Percentiles rank a stretch among this genome's conserved stretches.
phyloP scores from a whole-genome alignment of 2,888 invertebrate genomes.

The Athalia rosae region DNA sequence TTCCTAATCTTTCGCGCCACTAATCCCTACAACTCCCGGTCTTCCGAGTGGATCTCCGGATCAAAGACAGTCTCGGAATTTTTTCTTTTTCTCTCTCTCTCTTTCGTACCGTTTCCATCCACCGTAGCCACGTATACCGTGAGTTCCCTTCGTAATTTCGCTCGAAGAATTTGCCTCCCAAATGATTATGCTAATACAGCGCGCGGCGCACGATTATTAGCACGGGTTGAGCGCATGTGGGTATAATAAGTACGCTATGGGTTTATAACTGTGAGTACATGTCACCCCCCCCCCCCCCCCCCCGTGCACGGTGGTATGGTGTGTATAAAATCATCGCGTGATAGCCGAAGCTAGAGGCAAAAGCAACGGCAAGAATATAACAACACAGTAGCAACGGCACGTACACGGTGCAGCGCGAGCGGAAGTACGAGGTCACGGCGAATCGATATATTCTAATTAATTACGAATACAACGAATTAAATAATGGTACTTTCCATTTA shows the following conservation, averaged over 20 bases:
- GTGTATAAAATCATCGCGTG: conserved; percentile 45
- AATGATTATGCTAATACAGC: conserved; percentile 46
- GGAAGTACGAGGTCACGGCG: conserved; percentile 46
- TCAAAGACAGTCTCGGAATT: conserved; percentile 11
- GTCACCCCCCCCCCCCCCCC: no score
- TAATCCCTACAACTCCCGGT: no score
- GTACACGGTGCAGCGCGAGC: background rate
- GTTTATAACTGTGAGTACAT: background rate
- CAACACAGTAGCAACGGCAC: no score
- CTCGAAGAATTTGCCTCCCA: conserved; percentile 39
- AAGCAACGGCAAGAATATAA: background rate
- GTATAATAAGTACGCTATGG: no score
- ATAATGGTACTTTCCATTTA: conserved; percentile 16
- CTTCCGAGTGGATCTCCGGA: background rate
- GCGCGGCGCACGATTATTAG: conserved; percentile 38
- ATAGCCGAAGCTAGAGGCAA: background rate
- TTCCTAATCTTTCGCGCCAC: no score
- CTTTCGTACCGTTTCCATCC: background rate
- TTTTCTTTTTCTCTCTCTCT: background rate
- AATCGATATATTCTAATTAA: conserved; percentile 48
- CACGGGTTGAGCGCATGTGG: conserved; percentile 12
- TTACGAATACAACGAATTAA: conserved; percentile 19
- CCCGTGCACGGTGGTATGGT: background rate
- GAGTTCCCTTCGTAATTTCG: conserved; percentile 17
- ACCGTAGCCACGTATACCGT: background rate